Evolutionary conservation across 1,140 invertebrate genomes (phyloP), one percentile per base, ranked within the genome.

Genomic region (Nasonia giraulti): DNA sequence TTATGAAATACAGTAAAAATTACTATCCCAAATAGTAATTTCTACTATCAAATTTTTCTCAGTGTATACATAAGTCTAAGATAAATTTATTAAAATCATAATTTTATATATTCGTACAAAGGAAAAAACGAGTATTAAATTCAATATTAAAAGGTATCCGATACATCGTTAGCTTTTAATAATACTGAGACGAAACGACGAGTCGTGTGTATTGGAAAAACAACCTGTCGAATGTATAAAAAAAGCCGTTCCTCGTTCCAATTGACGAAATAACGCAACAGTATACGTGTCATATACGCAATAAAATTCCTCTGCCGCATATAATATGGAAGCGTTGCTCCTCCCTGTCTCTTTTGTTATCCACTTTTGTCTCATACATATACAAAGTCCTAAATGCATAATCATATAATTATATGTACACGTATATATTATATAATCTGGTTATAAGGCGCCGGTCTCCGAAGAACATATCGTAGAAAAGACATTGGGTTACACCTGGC

Each of bases 391-490:
- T 75, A 47, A 74, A 74, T 20, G 20, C 40, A 44, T 50, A 66
- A 66, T 47, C 40, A 50, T n/a, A 77, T 79, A 62, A 62, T 77
- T 80, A 80, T 80, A 8, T 80, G 66, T 55, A 80, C 11, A 11
- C 23, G 17, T 66, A n/a, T 50, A 33, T 66, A n/a, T 62, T 50
- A 31, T 62, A 62, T 50, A 31, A 37, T 62, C 31, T 66, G 77
- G n/a, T 69, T 40, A 50, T 80, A 80, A 80, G 79, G 66, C 79
- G 79, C 62, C 47, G 50, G 55, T 79, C 40, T 79, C 37, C 66
- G 37, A 69, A 80, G 79, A 80, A 69, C 66, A 80, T 27, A 27
- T 66, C 33, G 79, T 80, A 80, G 79, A 80, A 80, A 80, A 80
- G 37, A 80, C 66, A 80, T 79, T 40, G 77, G 37, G 33, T 77